phyloP scores from a whole-genome alignment of 2,113 vertebrate species.

The Pygoscelis adeliae region DNA sequence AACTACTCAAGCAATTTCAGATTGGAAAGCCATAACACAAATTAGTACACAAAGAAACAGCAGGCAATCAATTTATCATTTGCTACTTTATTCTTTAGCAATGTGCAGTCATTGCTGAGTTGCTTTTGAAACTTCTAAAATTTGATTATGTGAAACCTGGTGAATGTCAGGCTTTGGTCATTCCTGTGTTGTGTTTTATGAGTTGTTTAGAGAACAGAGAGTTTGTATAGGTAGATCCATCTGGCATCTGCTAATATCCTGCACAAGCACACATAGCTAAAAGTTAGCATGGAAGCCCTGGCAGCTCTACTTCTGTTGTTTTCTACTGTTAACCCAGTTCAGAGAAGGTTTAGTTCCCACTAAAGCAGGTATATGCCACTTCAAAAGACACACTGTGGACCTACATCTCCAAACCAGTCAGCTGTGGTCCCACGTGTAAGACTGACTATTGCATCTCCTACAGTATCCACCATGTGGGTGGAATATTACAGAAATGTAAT shows the following conservation, averaged over 20 bases:
- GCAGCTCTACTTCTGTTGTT: not conserved
- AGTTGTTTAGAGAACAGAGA: not conserved
- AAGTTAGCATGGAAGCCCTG: not conserved
- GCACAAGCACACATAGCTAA: not conserved
- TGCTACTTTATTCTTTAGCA: conserved; percentile 37
- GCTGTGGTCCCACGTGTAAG: not conserved
- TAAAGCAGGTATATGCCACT: not conserved
- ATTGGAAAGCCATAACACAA: conserved; percentile 47
- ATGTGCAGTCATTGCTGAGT: conserved; percentile 5
- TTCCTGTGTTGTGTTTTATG: not conserved
- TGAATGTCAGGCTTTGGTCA: conserved; percentile 19
- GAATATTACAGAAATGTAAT: not conserved
- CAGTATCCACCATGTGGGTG: fast-evolving
- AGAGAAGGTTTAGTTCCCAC: not conserved
- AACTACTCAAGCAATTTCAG: conserved; percentile 29
- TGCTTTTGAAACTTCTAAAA: conserved; percentile 29
- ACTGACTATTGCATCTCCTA: not conserved
- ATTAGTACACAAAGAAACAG: conserved; percentile 52
- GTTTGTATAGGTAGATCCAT: not conserved
- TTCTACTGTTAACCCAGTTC: not conserved
- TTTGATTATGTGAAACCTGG: conserved; percentile 10
- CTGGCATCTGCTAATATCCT: not conserved
- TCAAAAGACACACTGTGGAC: not conserved
- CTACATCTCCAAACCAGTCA: not conserved
- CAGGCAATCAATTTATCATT: conserved; percentile 41